Evolutionary conservation across 2,888 invertebrate genomes (phyloP), one percentile per base, ranked within the genome.

Genomic region (Archips crataeganus): DNA sequence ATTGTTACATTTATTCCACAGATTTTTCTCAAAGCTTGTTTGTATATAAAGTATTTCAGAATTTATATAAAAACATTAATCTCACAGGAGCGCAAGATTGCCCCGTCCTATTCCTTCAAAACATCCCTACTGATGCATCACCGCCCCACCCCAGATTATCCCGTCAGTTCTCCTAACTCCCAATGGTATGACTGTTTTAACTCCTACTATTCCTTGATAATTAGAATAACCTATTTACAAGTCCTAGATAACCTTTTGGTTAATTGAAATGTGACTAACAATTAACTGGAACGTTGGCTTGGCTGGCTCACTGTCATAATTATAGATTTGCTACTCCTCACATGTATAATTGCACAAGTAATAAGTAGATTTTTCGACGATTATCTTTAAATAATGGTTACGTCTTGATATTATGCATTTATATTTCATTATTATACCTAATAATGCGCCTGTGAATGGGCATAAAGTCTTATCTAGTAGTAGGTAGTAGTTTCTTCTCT

Each of bases 151-250:
- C 23, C 54, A 23, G 68, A 36, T 23, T 62, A 45, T 45, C 75
- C 75, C 49, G 71, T 63, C 74, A 67, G 67, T 59, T 49, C 71
- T n/a, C n/a, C n/a, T 70, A 69, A 77, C 76, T 76, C 61, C 65
- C 34, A 15, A 72, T 79, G 84, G 84, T 84, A 84, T 82, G 83
- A 81, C 76, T 77, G 32, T 69, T 78, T 71, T 66, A 75, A 75
- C 71, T 42, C 69, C 75, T 75, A 76, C 76, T 75, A 76, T 77
- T 77, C 76, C 77, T 63, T 62, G 39, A 45, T 76, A 69, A 64
- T 76, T 76, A 77, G 68, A 78, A 77, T 79, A 78, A 78, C 76
- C 70, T 47, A 34, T 62, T 57, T 47, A 59, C 13, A 42, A 54
- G 32, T 54, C n/a, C 54, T 67, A 67, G 32, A 34, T 49, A 32